These are phyloP conservation scores for Megaceryle alcyon DNA, from an alignment of 2,797 vertebrate genomes.

Conservation along the genomic window DNA sequence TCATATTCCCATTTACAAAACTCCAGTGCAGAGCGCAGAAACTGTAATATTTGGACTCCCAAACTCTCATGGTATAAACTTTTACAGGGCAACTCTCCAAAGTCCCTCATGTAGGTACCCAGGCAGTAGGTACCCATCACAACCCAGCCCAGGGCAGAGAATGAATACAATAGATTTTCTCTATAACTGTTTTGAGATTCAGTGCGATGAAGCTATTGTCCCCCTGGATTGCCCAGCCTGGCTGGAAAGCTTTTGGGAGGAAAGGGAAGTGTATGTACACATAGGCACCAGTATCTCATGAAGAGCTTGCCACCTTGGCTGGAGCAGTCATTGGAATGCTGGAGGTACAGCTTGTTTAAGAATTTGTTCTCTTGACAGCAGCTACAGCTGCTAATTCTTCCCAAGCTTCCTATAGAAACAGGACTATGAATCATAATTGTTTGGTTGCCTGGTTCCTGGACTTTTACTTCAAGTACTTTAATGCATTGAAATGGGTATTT, in stretches of 20 bases:
- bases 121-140: not conserved
- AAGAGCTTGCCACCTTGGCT: not conserved
- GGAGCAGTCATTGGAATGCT: not conserved
- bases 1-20: not conserved
- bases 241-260: not conserved
- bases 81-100: not conserved
- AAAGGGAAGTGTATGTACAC: not conserved
- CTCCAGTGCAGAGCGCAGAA: not conserved
- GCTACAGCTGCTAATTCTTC: not conserved
- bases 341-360: not conserved
- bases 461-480: not conserved
- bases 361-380: not conserved
- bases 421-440: not conserved
- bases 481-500: not conserved
- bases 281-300: not conserved
- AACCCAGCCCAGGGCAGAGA: not conserved
- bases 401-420: not conserved
- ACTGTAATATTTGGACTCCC: not conserved
- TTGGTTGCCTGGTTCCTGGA: not conserved
- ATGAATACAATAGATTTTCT: not conserved
- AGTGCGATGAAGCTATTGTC: not conserved
- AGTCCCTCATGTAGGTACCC: not conserved
- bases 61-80: not conserved
- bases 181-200: not conserved
- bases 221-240: not conserved